Evolutionary conservation across 2,888 invertebrate genomes (phyloP).

Genomic region (Nomada lathburiana): DNA sequence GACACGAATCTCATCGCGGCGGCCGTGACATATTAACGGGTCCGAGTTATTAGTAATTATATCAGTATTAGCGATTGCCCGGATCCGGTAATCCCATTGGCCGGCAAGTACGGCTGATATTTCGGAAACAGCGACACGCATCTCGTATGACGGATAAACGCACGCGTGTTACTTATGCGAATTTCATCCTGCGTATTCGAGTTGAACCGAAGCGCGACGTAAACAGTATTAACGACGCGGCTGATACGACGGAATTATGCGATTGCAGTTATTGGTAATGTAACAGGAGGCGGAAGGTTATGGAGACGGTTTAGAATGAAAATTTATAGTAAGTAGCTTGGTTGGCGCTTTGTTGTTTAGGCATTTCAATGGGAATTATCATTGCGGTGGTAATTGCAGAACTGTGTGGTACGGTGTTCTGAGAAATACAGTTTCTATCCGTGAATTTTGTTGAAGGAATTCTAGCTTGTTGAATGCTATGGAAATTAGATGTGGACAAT

Average conservation of each 20-base stretch:
- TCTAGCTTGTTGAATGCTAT: too few relatives aligned
- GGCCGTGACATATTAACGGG: conserved; percentile 60
- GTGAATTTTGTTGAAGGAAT: too few relatives aligned
- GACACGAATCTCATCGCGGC: conserved; percentile 47
- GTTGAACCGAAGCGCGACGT: conserved; percentile 21
- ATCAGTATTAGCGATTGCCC: conserved; percentile 60
- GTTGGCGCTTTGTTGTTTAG: not conserved
- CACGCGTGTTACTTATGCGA: conserved; percentile 61
- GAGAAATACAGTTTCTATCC: too few relatives aligned
- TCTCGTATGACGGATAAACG: conserved; percentile 67
- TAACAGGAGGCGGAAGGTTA: not conserved
- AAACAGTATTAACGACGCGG: conserved; percentile 22
- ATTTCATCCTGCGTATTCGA: conserved; percentile 39
- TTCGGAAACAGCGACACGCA: conserved; percentile 59
- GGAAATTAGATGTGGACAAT: too few relatives aligned
- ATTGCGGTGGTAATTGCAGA: too few relatives aligned
- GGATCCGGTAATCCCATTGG: conserved; percentile 59
- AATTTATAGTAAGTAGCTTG: conserved; percentile 7
- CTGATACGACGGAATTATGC: not conserved
- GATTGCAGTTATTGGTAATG: conserved; percentile 8
- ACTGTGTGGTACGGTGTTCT: too few relatives aligned
- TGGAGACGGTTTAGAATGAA: not conserved
- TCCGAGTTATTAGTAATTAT: conserved; percentile 65
- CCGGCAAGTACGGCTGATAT: conserved; percentile 43
- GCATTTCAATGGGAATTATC: too few relatives aligned